Percentiles rank a stretch among this genome's conserved stretches.
These are phyloP conservation scores for Deroptyus accipitrinus DNA, from an alignment of 2,113 vertebrate species.

Conservation along the genomic window DNA sequence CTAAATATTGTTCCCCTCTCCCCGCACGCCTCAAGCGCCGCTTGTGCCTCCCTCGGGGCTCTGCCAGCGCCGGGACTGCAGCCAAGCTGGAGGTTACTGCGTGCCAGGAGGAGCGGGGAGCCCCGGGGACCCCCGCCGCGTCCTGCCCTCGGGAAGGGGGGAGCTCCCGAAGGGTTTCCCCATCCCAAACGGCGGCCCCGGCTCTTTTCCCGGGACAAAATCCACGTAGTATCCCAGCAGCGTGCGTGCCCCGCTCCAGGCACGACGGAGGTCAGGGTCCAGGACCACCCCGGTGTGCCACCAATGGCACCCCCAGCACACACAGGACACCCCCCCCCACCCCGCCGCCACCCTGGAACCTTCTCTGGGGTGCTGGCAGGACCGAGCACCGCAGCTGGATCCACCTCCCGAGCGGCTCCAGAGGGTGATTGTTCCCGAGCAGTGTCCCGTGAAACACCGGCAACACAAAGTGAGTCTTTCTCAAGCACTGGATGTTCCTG, in stretches of 20 bases:
- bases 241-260: rapidly evolving
- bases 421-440: not conserved
- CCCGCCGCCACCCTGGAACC: not conserved
- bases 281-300: not conserved
- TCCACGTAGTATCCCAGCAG: not conserved
- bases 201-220: not conserved
- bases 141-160: not conserved
- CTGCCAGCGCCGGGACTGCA: not conserved
- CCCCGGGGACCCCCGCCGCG: rapidly evolving
- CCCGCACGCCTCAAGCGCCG: not conserved
- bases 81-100: not conserved
- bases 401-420: rapidly evolving
- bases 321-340: not conserved
- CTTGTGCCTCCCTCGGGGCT: not conserved
- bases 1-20: constrained; percentile 31
- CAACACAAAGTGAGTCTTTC: constrained; percentile 11
- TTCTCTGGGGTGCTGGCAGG: rapidly evolving
- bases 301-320: rapidly evolving
- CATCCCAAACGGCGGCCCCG: rapidly evolving
- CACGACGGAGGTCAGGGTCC: rapidly evolving
- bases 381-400: not conserved
- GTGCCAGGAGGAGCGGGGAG: not conserved
- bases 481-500: constrained; percentile 20
- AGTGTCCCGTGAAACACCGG: not conserved
- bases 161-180: not conserved